Base-by-base conservation (phyloP, 2,113 vertebrate species). In the Chrysemys picta region DNA sequence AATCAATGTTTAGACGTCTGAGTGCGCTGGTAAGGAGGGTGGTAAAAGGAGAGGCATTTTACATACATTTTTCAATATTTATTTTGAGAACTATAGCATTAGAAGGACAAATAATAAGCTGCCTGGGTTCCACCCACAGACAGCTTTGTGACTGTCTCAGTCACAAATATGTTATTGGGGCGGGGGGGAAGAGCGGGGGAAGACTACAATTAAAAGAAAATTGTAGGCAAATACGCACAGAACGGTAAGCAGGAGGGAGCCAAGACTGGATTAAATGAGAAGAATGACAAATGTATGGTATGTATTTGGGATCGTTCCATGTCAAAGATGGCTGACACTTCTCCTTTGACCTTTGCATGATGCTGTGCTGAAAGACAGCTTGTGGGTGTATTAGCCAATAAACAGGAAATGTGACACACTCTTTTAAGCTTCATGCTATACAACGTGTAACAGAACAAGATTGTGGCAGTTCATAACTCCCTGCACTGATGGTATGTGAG, bases 241-340 rank as follows among this genome's bases (percentile, higher is more conserved):
- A 82, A n/a, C 5, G 9, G 52, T 38, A 31, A 0, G 0, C 25
- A 35, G 57, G 52, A 59, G n/a, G 52, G 1, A 0, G 2, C 24
- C 59, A 56, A 49, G 13, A 54, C 54, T 50, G 83, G 38, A 11
- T 10, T 25, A 5, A 5, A 1, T 5, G 25, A 31, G 49, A 57
- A 76, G 35, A 14, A 25, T 1, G 1, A 21, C 3, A 4, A 2
- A 42, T 6, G 14, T 65, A 35, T 22, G 19, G 17, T 42, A 17
- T 31, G 47, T 2, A 25, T 82, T 25, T 10, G 22, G 52, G 52
- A 6, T 56, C 22, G 38, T 38, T 52, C 10, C 14, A 7, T 49
- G 47, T n/a, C 24, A 25, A 42, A 35, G 8, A 25, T 27, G 4
- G 4, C 11, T 42, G 5, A 19, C 35, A 56, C 78, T 19, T 5